These are phyloP conservation scores for Yponomeuta evonymella DNA, from an alignment of 2,888 invertebrate species.

Conservation along the genomic window DNA sequence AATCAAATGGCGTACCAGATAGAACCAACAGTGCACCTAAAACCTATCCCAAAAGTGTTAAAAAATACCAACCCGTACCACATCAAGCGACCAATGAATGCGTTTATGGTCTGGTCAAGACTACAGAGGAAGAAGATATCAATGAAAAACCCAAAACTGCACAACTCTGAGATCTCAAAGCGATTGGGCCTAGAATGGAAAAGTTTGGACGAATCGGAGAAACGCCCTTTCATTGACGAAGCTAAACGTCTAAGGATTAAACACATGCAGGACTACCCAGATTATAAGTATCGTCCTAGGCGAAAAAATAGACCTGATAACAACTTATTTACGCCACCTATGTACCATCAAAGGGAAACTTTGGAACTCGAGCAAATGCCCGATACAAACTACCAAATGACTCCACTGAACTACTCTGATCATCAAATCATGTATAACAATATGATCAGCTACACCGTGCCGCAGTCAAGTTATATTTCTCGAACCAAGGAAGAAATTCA, in stretches of 20 bases:
- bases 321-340: slow-evolving; percentile 41
- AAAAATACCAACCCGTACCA: slow-evolving; percentile 80
- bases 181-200: slow-evolving; percentile 91
- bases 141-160: slow-evolving; percentile 86
- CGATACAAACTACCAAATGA: slow-evolving; percentile 42
- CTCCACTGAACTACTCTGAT: slow-evolving; percentile 50
- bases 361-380: slow-evolving; percentile 58
- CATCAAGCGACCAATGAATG: slow-evolving; percentile 98
- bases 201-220: slow-evolving; percentile 84
- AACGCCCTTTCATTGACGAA: slow-evolving; percentile 92
- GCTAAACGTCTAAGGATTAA: slow-evolving; percentile 85
- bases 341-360: slow-evolving; percentile 50
- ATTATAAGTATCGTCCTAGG: slow-evolving; percentile 82
- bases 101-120: slow-evolving; percentile 98
- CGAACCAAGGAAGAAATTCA: slow-evolving; percentile 54
- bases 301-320: slow-evolving; percentile 76
- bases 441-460: slow-evolving; percentile 60
- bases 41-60: slow-evolving; percentile 45
- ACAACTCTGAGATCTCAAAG: slow-evolving; percentile 88
- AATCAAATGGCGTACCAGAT: slow-evolving; percentile 28
- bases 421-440: slow-evolving; percentile 61
- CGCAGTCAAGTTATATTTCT: slow-evolving; percentile 48
- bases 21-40: slow-evolving; percentile 36
- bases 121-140: slow-evolving; percentile 91
- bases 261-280: slow-evolving; percentile 84